Evolutionary conservation across 2,888 invertebrate species (phyloP), one percentile per base, ranked within the genome.

Genomic region (Bhutanitis thaidina): DNA sequence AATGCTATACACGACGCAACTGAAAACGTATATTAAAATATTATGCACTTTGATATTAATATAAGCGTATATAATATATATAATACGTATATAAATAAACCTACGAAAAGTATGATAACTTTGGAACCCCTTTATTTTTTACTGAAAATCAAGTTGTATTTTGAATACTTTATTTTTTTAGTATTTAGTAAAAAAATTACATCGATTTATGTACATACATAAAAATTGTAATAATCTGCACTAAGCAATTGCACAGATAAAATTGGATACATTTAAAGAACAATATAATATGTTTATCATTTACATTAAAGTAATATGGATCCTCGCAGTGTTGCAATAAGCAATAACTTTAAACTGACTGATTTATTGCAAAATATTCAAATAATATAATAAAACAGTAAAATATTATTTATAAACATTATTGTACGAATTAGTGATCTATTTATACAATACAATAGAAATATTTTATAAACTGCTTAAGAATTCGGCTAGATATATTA

Each of bases 141-240:
- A 75, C 67, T 66, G 66, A 80, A 80, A 74, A 69, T 61, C 67
- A 58, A 56, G 58, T 56, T 65, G 69, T 67, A 69, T 76, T 80
- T 64, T 73, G 73, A 85, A 79, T 84, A 84, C 74, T 86, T 85
- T 82, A 84, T 85, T 86, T 78, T 29, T 76, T 62, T 69, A 62
- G 73, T 80, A 82, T 85, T 83, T 83, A 85, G 81, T 86, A 83
- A 82, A 85, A 75, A 86, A 86, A 82, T 85, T 80, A 85, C 81
- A 83, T 74, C 74, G 74, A 84, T 78, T 74, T 80, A 86, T 83
- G 71, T 83, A 85, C 82, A 84, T 73, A 79, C 70, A 69, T 63
- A 65, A 64, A 69, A 64, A 62, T 65, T 65, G 70, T 73, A 59
- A 61, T 62, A 61, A 59, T 59, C 60, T 57, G 77, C 74, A 68